These are phyloP conservation scores for Cheilosia pagana DNA, from an alignment of 2,888 invertebrate genomes.

Conservation along the genomic window DNA sequence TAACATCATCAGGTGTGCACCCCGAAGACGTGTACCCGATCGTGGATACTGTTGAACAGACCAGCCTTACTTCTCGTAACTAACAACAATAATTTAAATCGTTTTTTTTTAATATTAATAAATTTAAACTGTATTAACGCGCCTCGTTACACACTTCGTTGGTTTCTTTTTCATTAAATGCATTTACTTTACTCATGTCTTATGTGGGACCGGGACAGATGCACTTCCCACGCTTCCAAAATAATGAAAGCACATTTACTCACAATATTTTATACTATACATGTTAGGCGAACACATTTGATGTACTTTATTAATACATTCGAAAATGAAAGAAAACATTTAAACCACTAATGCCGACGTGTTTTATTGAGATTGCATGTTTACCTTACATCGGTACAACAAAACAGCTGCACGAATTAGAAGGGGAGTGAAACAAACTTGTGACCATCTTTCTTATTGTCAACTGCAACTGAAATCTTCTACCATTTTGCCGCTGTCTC, in stretches of 20 bases:
- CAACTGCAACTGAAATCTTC: no score
- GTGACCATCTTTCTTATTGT: no score
- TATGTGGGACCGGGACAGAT: neutral
- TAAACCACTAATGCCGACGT: conserved; percentile 11
- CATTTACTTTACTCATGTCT: conserved; percentile 47
- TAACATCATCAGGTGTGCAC: conserved; percentile 96
- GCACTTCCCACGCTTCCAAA: conserved; percentile 10
- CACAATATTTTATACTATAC: conserved; percentile 42
- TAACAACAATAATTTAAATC: conserved; percentile 53
- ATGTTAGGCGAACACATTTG: conserved; percentile 31
- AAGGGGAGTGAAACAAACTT: no score
- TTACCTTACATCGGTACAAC: no score
- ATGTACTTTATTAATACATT: conserved; percentile 11
- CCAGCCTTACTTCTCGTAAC: conserved; percentile 48
- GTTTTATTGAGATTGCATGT: no score
- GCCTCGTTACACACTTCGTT: conserved; percentile 47
- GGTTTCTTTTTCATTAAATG: conserved; percentile 18
- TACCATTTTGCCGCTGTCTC: no score
- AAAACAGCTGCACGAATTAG: no score
- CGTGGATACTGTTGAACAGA: conserved; percentile 85
- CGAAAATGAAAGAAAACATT: conserved; percentile 22
- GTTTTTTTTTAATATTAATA: conserved; percentile 51
- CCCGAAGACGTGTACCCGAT: conserved; percentile 93
- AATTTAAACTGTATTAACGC: conserved; percentile 66
- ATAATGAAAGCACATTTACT: conserved; percentile 4